Conservation (phyloP, 2,888 invertebrate genomes). For the Metacarcinus magister region DNA sequence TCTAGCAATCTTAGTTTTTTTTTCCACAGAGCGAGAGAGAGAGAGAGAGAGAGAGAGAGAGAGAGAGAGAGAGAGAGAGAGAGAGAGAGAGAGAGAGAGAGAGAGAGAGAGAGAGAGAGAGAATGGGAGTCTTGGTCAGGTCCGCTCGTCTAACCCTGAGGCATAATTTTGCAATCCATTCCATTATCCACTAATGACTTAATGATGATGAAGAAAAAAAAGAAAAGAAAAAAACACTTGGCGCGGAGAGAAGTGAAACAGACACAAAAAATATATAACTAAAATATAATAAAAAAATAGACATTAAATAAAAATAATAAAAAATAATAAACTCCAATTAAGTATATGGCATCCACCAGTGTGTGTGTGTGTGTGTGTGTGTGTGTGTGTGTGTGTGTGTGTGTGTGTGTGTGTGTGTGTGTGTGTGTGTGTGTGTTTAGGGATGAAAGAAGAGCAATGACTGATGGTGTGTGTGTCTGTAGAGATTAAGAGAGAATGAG, state of each 20-base stretch:
- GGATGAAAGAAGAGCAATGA: too few species aligned
- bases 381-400: too few species aligned
- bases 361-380: too few species aligned
- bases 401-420: too few species aligned
- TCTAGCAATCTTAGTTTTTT: neutral
- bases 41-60: constrained; percentile 52
- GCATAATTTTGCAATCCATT: neutral
- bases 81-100: neutral
- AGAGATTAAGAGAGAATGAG: too few species aligned
- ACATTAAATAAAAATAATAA: neutral
- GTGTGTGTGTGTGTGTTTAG: too few species aligned
- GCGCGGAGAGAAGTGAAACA: neutral
- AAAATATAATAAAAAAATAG: neutral
- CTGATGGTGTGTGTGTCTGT: too few species aligned
- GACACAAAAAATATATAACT: neutral
- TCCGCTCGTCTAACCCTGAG: neutral
- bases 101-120: neutral
- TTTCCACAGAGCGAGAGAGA: constrained; percentile 8
- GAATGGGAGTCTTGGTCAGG: neutral
- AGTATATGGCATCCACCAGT: too few species aligned
- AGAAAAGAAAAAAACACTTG: neutral
- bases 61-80: constrained; percentile 44
- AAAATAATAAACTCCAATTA: too few species aligned
- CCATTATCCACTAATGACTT: neutral
- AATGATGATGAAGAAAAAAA: neutral